phyloP scores from a whole-genome alignment of 2,888 invertebrate species.

The Electrophaes corylata region DNA sequence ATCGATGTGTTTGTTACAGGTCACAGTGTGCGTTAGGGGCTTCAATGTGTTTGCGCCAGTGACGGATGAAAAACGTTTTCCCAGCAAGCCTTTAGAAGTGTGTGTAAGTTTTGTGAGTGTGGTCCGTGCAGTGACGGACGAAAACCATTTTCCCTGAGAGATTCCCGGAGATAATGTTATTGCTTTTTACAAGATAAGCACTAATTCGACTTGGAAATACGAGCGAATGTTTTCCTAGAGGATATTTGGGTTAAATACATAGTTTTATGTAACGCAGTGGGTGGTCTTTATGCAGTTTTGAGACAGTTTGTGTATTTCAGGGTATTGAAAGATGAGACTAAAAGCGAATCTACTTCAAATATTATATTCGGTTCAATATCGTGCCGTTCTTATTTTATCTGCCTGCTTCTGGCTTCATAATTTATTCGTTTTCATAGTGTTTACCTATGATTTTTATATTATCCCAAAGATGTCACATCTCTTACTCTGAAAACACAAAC shows the following conservation, averaged over 20 bases:
- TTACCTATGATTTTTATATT: no score
- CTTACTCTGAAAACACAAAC: no score
- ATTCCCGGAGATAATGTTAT: constrained; percentile 37
- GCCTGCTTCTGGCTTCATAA: no score
- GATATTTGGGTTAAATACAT: constrained; percentile 17
- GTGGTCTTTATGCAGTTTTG: background rate
- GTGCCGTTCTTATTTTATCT: no score
- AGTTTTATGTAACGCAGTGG: constrained; percentile 2
- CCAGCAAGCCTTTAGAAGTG: constrained; percentile 14
- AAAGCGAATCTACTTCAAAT: no score
- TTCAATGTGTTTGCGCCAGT: constrained; percentile 34
- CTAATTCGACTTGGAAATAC: constrained; percentile 32
- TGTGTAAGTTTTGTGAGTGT: constrained; percentile 31
- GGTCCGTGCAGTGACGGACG: constrained; percentile 38
- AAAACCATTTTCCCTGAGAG: constrained; percentile 40
- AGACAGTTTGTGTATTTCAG: no score
- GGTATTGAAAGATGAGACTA: no score
- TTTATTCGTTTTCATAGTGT: no score
- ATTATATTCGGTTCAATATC: no score
- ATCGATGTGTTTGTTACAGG: constrained; percentile 28
- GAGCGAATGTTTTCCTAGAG: constrained; percentile 20
- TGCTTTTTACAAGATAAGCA: constrained; percentile 33
- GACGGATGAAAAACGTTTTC: constrained; percentile 39
- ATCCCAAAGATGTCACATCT: no score
- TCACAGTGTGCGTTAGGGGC: constrained; percentile 29